These are phyloP conservation scores for Drosophila sulfurigaster DNA, from an alignment of 1,140 invertebrate species.

Conservation along the genomic window DNA sequence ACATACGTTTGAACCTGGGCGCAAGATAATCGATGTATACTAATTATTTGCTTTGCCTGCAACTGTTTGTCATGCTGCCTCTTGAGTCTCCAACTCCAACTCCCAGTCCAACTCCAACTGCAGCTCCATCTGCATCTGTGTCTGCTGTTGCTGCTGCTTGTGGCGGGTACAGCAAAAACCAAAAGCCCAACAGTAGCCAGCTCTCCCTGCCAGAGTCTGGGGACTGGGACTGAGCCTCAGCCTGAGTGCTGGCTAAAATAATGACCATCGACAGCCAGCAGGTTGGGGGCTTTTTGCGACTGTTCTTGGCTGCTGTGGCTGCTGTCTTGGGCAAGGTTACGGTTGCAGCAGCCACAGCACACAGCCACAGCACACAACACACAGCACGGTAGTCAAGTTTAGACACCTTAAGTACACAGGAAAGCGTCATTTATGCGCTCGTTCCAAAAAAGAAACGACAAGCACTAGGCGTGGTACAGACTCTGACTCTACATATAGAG, in stretches of 20 bases:
- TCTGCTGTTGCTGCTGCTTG: conserved; percentile 16
- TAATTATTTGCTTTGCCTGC: conserved; percentile 83
- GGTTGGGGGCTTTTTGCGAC: neutral
- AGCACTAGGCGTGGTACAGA: conserved; percentile 66
- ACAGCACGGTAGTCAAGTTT: conserved; percentile 77
- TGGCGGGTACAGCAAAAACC: conserved; percentile 76
- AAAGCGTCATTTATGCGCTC: conserved; percentile 81
- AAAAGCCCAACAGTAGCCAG: conserved; percentile 58
- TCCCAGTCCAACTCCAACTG: neutral
- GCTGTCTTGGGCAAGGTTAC: conserved; percentile 76
- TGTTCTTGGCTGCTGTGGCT: conserved; percentile 16
- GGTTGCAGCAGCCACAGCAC: conserved; percentile 43
- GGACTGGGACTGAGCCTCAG: conserved; percentile 36
- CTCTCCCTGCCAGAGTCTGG: conserved; percentile 5
- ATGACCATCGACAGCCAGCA: conserved; percentile 73
- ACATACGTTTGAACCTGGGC: conserved; percentile 45
- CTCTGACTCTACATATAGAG: neutral
- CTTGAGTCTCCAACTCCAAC: neutral
- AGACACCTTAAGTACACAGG: conserved; percentile 82
- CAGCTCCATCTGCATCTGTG: conserved; percentile 11
- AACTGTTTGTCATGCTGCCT: conserved; percentile 79
- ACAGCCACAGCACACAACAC: neutral
- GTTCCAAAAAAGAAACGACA: conserved; percentile 72
- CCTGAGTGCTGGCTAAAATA: conserved; percentile 68
- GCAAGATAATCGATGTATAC: conserved; percentile 83